These are phyloP conservation scores for Smithornis capensis DNA, from an alignment of 2,113 vertebrate genomes.

Conservation along the genomic window DNA sequence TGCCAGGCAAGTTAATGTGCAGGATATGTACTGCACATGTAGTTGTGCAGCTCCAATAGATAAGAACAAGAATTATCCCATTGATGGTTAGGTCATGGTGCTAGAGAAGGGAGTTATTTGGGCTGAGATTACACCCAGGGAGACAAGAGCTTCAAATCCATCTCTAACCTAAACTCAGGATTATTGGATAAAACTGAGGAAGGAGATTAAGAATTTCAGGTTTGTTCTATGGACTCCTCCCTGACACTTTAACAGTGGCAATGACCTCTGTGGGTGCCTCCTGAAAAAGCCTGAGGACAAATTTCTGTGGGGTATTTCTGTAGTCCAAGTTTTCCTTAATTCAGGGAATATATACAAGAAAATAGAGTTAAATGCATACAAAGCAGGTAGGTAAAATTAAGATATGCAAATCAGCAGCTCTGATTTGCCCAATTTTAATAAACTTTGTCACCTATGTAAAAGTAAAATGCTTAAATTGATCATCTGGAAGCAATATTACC, in stretches of 20 bases:
- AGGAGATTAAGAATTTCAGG: not conserved
- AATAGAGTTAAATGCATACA: not conserved
- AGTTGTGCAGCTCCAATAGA: not conserved
- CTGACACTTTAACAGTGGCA: not conserved
- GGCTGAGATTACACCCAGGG: not conserved
- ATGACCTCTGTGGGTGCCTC: not conserved
- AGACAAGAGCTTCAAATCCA: not conserved
- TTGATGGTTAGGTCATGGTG: not conserved
- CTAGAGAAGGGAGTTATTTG: not conserved
- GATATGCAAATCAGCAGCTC: not conserved
- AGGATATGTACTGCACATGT: fast-evolving
- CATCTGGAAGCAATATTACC: not conserved
- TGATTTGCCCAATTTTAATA: not conserved
- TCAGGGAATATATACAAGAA: not conserved
- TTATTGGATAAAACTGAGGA: not conserved
- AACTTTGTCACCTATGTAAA: not conserved
- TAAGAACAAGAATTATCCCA: not conserved
- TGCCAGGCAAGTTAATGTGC: not conserved
- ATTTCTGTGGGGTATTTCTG: not conserved
- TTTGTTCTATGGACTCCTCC: not conserved
- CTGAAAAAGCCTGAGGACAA: not conserved
- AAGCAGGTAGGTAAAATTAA: not conserved
- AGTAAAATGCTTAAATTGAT: not conserved
- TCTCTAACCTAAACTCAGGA: not conserved
- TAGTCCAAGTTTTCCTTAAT: not conserved